A percentile compares a stretch with the other conserved stretches of the same genome.
phyloP scores from a whole-genome alignment of 2,888 invertebrate genomes.

The Melanargia galathea region DNA sequence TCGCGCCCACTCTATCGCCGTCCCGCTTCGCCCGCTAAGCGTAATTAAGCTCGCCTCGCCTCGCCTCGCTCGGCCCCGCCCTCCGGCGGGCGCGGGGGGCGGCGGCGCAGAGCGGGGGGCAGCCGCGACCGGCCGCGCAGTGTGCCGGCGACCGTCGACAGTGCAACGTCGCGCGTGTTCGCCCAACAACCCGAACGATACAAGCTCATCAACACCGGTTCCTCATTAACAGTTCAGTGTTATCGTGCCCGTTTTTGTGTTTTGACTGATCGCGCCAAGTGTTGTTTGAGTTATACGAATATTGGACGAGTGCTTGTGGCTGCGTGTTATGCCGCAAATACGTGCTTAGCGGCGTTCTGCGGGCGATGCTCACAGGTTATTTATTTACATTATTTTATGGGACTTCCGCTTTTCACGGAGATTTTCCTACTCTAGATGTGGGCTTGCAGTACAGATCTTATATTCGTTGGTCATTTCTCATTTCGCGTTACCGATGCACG shows the following conservation, averaged over 20 bases:
- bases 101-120: conserved; percentile 54
- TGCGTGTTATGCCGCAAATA: conserved; percentile 77
- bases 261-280: conserved; percentile 71
- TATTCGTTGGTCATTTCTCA: neutral
- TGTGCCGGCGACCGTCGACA: conserved; percentile 79
- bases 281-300: conserved; percentile 70
- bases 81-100: conserved; percentile 52
- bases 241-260: conserved; percentile 68
- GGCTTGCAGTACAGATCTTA: neutral
- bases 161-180: conserved; percentile 71
- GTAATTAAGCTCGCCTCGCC: conserved; percentile 82
- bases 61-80: conserved; percentile 75
- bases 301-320: conserved; percentile 80
- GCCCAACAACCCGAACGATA: conserved; percentile 65
- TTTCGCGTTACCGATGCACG: neutral
- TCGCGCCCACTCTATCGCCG: conserved; percentile 82
- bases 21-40: conserved; percentile 77
- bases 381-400: conserved; percentile 53
- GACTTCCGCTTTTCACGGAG: conserved; percentile 12
- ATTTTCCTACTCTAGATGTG: too few relatives aligned
- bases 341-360: conserved; percentile 76
- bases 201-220: conserved; percentile 72
- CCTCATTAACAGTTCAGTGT: conserved; percentile 74
- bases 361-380: conserved; percentile 81
- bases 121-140: conserved; percentile 70